phyloP scores from a whole-genome alignment of 2,113 vertebrate genomes.

The Erinaceus europaeus region DNA sequence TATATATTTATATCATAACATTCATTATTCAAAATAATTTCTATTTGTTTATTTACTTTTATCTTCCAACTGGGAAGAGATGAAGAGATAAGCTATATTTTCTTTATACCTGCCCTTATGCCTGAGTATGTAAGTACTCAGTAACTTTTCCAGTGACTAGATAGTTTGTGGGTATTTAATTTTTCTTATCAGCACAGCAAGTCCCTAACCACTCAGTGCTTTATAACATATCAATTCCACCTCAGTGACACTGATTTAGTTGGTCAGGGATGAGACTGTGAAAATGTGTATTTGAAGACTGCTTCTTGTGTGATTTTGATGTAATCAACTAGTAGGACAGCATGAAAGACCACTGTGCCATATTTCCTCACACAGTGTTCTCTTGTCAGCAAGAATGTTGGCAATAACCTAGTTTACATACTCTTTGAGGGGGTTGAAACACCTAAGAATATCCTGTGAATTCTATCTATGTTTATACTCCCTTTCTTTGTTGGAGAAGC shows the following conservation, averaged over 20 bases:
- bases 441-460: background rate
- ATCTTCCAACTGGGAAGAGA: background rate
- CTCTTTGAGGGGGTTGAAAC: background rate
- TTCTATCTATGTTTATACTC: background rate
- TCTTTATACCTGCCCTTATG: too few species aligned
- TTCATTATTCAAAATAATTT: background rate
- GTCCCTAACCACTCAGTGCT: background rate
- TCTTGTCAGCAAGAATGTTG: background rate
- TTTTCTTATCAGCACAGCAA: background rate
- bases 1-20: background rate
- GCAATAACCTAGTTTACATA: background rate
- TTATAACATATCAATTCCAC: background rate
- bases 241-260: background rate
- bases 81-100: background rate
- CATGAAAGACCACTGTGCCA: background rate
- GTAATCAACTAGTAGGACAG: background rate
- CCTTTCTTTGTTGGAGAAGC: background rate
- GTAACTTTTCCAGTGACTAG: background rate
- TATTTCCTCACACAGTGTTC: background rate
- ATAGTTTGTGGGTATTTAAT: background rate
- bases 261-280: background rate
- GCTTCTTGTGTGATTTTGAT: background rate
- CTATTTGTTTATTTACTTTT: background rate
- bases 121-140: background rate
- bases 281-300: background rate